These are phyloP conservation scores for Piaya cayana DNA, from an alignment of 2,113 vertebrate genomes.

Conservation along the genomic window DNA sequence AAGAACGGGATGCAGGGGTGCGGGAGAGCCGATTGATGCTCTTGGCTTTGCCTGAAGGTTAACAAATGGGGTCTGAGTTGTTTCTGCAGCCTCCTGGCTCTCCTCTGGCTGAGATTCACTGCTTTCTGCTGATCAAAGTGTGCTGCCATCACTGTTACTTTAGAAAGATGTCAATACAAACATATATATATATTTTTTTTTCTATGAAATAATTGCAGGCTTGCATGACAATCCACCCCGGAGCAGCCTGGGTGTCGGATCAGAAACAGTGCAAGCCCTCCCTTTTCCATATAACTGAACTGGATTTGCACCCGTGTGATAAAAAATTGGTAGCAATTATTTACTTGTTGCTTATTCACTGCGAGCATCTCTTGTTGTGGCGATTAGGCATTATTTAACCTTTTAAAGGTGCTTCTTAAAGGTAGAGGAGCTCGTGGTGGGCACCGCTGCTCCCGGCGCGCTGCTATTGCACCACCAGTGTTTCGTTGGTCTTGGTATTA, in stretches of 20 bases:
- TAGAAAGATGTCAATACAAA: not conserved
- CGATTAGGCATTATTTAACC: not conserved
- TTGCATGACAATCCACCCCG: not conserved
- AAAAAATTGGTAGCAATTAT: not conserved
- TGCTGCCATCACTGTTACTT: not conserved
- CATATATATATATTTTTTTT: not conserved
- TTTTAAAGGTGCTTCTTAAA: not conserved
- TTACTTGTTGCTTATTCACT: not conserved
- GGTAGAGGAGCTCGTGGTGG: not conserved
- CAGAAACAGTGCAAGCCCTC: not conserved
- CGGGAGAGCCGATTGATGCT: no score
- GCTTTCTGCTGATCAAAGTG: not conserved
- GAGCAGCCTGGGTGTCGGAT: not conserved
- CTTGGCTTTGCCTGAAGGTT: not conserved
- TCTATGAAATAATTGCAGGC: not conserved
- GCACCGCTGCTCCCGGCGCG: not conserved
- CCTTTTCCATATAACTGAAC: not conserved
- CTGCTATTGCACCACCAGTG: not conserved
- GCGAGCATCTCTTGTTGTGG: not conserved
- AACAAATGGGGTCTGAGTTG: not conserved
- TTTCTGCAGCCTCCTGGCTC: not conserved
- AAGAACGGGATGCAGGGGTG: not conserved
- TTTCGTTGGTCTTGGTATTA: not conserved
- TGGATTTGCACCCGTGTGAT: not conserved
- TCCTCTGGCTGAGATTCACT: not conserved